A percentile compares a stretch with the other conserved stretches of the same genome.
Evolutionary conservation across 2,888 invertebrate genomes (phyloP).

Genomic region (Stenotaenia linearis): DNA sequence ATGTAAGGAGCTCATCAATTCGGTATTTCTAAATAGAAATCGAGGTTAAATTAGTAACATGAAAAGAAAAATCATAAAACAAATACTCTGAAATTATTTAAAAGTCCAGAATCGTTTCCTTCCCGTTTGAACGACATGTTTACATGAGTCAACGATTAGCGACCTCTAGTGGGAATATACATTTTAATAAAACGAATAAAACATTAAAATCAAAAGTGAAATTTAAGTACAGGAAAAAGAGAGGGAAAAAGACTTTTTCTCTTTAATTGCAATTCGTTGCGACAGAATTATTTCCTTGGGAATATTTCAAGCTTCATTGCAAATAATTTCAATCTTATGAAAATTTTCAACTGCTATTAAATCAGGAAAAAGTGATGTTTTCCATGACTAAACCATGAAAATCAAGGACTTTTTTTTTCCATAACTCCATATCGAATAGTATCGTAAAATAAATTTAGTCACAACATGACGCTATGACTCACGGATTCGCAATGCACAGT

Average conservation of each 20-base stretch:
- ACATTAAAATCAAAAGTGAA: no score
- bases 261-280: no score
- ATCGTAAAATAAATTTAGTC: background rate
- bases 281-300: no score
- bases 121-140: slow-evolving; percentile 36
- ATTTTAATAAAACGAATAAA: no score
- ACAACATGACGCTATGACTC: background rate
- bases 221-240: no score
- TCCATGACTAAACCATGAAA: background rate
- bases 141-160: background rate
- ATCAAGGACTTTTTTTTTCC: background rate
- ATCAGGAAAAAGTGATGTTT: background rate
- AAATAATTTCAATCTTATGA: no score
- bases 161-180: background rate
- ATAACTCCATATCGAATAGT: background rate
- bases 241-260: no score
- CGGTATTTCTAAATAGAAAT: slow-evolving; percentile 28
- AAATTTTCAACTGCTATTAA: background rate
- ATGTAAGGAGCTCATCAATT: slow-evolving; percentile 31
- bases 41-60: background rate
- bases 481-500: background rate
- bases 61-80: background rate
- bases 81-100: slow-evolving; percentile 33
- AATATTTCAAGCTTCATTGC: no score
- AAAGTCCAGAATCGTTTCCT: slow-evolving; percentile 32